Base-by-base conservation (phyloP, 2,113 vertebrate species). In the Equus przewalskii region DNA sequence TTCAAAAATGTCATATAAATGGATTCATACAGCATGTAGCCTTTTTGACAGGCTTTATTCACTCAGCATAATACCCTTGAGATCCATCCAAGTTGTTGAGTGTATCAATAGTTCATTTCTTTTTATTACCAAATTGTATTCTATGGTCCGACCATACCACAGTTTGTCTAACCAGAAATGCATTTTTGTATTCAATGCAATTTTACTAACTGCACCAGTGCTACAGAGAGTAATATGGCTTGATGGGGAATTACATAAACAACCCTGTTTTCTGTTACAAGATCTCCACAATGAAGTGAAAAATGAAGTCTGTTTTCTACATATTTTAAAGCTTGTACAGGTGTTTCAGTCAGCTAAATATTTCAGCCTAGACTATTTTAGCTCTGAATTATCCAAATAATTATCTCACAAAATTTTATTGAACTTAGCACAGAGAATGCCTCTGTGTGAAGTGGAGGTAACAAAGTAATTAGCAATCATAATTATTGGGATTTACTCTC, bases 291-390 rank as follows among this genome's bases (percentile, higher is more conserved):
- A 46, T 46, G 75, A 70, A 92, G 76, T 72, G 49, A 83, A 90
- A 91, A 95, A 73, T 95, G 69, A 91, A 97, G 64, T 60, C 44
- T 80, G 44, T 81, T 91, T 75, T 96, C 28, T 91, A n/a, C 75
- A 80, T 87, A 91, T 81, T 96, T 98, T 73, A 73, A 94, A 91
- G 12, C 65, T 44, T 92, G 36, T 18, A 51, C 21, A 73, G 70
- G 64, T 97, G 28, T 85, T 80, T 86, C 22, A 80, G 24, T 26
- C 82, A 90, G 87, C 44, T 83, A 92, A 97, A 51, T 79, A 87
- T 65, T 91, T 79, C 44, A 84, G 15, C 36, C 16, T 56, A 28
- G 33, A 95, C 44, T 82, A 79, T 78, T 89, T 82, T 54, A 80
- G 22, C 33, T 94, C 70, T 33, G 64, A 92, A 49, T 94, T 96